Evolutionary conservation across 1,140 invertebrate species (phyloP), one percentile per base, ranked within the genome.

Genomic region (Bombus confusus): DNA sequence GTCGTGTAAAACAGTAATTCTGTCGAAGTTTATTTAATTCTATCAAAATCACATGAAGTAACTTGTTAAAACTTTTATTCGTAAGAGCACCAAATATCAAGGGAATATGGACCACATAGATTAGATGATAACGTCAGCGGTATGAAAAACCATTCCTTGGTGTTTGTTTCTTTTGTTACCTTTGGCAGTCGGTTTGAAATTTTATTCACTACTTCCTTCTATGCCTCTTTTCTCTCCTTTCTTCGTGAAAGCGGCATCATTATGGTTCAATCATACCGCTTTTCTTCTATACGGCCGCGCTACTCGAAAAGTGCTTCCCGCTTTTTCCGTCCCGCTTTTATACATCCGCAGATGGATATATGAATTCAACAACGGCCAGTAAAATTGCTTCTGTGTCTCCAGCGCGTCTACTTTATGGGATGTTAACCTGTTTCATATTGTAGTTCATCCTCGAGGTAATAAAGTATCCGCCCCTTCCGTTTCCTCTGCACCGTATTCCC

Each of bases 381-480:
- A 92, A 94, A 94, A 94, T 94, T 92, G 92, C 91, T 92, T 92
- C 89, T 92, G 91, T 88, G 92, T 93, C 92, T 91, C 88, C 88
- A 83, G 84, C 90, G 82, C 88, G 90, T 93, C 85, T 90, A 91
- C 88, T 94, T 92, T 93, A 93, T 93, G 86, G 88, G 85, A 93
- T 86, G 92, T 91, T 92, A 92, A 93, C 91, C 89, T 89, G 88
- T 93, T 94, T 94, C 91, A 91, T 93, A 93, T 91, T 88, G 80
- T 87, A 89, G 92, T 93, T 93, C 88, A 93, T 93, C 85, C 86
- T 83, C 86, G 83, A 75, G 83, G 88, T 90, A 91, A 92, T 93
- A 93, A 93, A 93, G 91, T 91, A 91, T 83, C 79, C 75, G 9
- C 31, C 28, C 41, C 68, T 43, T 39, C 64, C 34, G 18, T 73